A percentile compares a stretch with the other conserved stretches of the same genome.
Conservation (phyloP, 2,113 vertebrate species). For the Nibea albiflora region DNA sequence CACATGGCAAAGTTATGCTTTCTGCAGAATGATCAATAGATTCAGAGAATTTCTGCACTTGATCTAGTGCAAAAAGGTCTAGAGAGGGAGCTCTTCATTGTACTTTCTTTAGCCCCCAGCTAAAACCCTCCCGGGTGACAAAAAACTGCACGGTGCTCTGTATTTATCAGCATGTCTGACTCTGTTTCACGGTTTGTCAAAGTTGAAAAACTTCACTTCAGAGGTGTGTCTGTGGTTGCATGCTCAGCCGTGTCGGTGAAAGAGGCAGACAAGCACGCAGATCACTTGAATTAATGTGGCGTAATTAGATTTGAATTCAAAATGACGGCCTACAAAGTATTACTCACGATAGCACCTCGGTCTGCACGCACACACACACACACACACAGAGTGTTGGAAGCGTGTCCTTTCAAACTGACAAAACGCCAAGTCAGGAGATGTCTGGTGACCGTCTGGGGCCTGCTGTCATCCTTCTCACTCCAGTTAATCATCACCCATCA, state of each 20-base stretch:
- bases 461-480: constrained; percentile 55
- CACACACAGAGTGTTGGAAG: constrained; percentile 21
- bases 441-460: constrained; percentile 49
- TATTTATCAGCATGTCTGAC: constrained; percentile 33
- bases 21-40: constrained; percentile 29
- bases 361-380: constrained; percentile 5
- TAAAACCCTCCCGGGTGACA: constrained; percentile 26
- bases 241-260: constrained; percentile 4
- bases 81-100: constrained; percentile 5
- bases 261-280: neutral
- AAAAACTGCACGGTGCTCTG: neutral
- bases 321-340: constrained; percentile 21
- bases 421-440: constrained; percentile 31
- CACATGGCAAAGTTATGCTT: constrained; percentile 6
- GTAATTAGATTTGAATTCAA: constrained; percentile 39
- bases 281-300: constrained; percentile 29
- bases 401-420: constrained; percentile 41
- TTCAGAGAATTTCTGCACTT: constrained; percentile 4
- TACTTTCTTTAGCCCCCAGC: constrained; percentile 15
- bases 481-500: constrained; percentile 56
- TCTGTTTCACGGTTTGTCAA: constrained; percentile 40
- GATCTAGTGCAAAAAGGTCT: neutral
- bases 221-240: constrained; percentile 20
- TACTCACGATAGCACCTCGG: constrained; percentile 15
- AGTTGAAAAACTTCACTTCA: constrained; percentile 18